phyloP scores from a whole-genome alignment of 2,888 invertebrate genomes.

The Hoplodrina ambigua region DNA sequence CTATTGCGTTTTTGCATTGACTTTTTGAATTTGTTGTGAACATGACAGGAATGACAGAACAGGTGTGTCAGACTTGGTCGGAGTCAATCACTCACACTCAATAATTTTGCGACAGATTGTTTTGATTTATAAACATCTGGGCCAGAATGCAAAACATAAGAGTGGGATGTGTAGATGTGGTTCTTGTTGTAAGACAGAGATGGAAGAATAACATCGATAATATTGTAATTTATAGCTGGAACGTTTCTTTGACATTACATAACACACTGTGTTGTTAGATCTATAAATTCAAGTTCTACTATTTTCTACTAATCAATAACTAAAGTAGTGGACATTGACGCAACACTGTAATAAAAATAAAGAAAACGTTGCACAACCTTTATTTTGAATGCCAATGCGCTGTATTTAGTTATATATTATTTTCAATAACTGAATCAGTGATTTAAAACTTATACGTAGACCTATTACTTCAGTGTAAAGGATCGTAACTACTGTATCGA shows the following conservation, averaged over 20 bases:
- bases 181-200: slow-evolving; percentile 24
- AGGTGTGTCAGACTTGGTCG: not conserved
- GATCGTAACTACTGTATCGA: slow-evolving; percentile 71
- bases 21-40: slow-evolving; percentile 76
- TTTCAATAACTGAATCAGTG: not conserved
- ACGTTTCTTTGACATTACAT: slow-evolving; percentile 51
- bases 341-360: not conserved
- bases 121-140: slow-evolving; percentile 36
- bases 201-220: slow-evolving; percentile 27
- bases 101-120: slow-evolving; percentile 3
- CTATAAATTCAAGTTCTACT: not conserved
- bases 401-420: not conserved
- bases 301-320: slow-evolving; percentile 31
- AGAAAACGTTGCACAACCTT: not conserved
- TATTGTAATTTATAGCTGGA: slow-evolving; percentile 11
- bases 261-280: slow-evolving; percentile 29
- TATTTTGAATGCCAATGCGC: not conserved
- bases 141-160: slow-evolving; percentile 12
- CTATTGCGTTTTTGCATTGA: slow-evolving; percentile 78
- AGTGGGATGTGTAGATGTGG: slow-evolving; percentile 11
- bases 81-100: not conserved
- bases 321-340: not conserved
- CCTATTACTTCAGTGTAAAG: slow-evolving; percentile 52
- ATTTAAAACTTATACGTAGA: not conserved
- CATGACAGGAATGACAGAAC: slow-evolving; percentile 50